phyloP scores from a whole-genome alignment of 1,140 invertebrate species.

The Cydia amplana region DNA sequence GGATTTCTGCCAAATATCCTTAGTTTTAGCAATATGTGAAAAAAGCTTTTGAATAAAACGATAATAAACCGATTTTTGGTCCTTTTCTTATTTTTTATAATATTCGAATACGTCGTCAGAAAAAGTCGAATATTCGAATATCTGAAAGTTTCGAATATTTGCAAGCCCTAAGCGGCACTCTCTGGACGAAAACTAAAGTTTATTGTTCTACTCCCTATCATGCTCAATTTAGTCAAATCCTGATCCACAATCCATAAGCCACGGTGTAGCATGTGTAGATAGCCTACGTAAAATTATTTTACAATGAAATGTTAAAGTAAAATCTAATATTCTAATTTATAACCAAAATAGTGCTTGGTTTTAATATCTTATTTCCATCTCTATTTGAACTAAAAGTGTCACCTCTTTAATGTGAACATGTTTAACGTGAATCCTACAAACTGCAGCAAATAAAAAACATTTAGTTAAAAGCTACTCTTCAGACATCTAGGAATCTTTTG shows the following conservation, averaged over 20 bases:
- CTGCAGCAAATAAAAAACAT: slow-evolving; percentile 26
- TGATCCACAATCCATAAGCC: background rate
- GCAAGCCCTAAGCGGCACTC: no score
- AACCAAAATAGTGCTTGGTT: background rate
- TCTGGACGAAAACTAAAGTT: no score
- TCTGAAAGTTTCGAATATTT: no score
- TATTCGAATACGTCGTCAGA: no score
- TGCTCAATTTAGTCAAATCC: no score
- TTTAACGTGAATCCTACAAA: background rate
- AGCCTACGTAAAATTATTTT: background rate
- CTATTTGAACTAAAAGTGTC: background rate
- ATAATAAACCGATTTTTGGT: no score
- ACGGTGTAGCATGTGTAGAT: background rate
- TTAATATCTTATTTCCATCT: background rate
- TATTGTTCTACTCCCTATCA: no score
- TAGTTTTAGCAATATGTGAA: no score
- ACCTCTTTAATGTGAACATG: background rate
- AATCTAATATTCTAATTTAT: background rate
- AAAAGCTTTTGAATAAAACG: no score
- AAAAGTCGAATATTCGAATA: no score
- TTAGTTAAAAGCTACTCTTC: slow-evolving; percentile 26
- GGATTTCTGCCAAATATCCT: no score
- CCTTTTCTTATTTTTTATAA: no score
- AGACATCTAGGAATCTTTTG: slow-evolving; percentile 29
- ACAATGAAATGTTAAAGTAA: background rate